These are phyloP conservation scores for Nothocercus julius DNA, from an alignment of 2,113 vertebrate genomes.

Conservation along the genomic window DNA sequence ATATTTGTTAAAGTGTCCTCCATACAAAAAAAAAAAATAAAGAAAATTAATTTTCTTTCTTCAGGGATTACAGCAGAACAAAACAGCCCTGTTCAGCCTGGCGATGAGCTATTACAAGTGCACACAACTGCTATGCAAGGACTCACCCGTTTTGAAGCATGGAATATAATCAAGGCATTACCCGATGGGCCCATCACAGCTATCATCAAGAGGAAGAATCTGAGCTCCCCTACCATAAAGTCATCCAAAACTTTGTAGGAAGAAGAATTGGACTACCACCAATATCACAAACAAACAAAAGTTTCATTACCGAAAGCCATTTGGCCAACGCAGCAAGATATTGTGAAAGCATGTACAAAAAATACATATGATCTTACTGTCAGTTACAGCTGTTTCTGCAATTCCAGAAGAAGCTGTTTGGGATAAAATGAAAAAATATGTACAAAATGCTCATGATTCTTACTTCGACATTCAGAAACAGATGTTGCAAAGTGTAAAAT, in stretches of 20 bases:
- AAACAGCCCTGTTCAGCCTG: conserved; percentile 79
- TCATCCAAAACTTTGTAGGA: conserved; percentile 29
- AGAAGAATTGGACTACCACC: not conserved
- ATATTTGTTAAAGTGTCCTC: not conserved
- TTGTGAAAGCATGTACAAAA: not conserved
- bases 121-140: conserved; percentile 81
- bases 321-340: not conserved
- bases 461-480: not conserved
- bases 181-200: conserved; percentile 82
- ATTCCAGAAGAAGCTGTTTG: not conserved
- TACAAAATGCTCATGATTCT: not conserved
- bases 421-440: not conserved
- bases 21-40: not conserved
- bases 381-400: not conserved
- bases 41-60: not conserved
- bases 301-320: not conserved
- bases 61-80: conserved; percentile 83
- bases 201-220: conserved; percentile 77
- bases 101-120: conserved; percentile 87
- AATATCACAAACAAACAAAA: not conserved
- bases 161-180: conserved; percentile 89
- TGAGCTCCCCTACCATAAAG: not conserved
- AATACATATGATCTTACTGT: not conserved
- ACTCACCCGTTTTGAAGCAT: conserved; percentile 92
- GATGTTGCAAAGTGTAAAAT: not conserved